phyloP scores from a whole-genome alignment of 2,113 vertebrate species.

The Hemicordylus capensis region DNA sequence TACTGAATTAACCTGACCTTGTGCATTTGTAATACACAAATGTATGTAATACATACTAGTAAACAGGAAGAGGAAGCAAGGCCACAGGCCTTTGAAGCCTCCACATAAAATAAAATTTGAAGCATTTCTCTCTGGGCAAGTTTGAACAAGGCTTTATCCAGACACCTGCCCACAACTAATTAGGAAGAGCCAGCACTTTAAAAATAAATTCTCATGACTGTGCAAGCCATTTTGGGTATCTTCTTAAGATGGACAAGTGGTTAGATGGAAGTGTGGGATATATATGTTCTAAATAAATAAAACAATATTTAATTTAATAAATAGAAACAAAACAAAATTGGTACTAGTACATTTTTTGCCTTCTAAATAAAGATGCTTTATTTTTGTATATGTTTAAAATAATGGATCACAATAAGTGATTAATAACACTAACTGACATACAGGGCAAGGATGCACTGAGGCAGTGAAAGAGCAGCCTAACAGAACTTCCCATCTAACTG shows the following conservation, averaged over 20 bases:
- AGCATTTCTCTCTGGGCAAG: not conserved
- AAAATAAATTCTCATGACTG: too few species aligned
- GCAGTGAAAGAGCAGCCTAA: too few species aligned
- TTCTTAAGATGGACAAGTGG: too few species aligned
- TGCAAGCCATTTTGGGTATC: too few species aligned
- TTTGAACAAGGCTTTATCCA: not conserved
- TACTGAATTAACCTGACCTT: not conserved
- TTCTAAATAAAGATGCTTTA: not conserved
- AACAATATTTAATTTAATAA: not conserved
- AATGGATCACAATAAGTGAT: not conserved
- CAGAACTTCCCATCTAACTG: too few species aligned
- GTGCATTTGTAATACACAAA: not conserved
- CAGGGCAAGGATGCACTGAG: too few species aligned
- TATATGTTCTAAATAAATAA: not conserved
- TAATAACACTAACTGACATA: not conserved
- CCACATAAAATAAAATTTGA: not conserved
- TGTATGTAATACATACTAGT: too few species aligned
- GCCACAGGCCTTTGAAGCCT: slow-evolving; percentile 8
- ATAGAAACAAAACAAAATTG: not conserved
- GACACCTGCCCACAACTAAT: not conserved
- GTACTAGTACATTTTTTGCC: not conserved
- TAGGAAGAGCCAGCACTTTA: not conserved
- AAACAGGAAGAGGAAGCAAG: slow-evolving; percentile 7
- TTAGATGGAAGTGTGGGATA: too few species aligned
- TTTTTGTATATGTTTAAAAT: not conserved